Conservation (phyloP, 2,113 vertebrate genomes). For the Mus musculus region DNA sequence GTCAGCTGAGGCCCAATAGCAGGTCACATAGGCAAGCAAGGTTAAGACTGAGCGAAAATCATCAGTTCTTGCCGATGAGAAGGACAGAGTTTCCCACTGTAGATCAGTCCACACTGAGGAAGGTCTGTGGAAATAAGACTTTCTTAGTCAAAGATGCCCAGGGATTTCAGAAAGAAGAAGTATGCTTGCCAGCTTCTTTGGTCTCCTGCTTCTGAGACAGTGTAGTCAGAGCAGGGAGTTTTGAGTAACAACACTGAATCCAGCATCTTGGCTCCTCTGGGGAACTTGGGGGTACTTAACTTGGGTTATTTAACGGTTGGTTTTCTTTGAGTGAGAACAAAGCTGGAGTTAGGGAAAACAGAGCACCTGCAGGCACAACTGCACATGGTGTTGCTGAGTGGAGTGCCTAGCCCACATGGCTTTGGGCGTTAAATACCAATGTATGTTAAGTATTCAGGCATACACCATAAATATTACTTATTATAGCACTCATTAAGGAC, state of each 20-base stretch:
- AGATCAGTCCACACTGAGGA: not conserved
- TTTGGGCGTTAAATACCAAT: conserved; percentile 27
- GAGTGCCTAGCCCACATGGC: not conserved
- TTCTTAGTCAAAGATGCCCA: not conserved
- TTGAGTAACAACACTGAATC: not conserved
- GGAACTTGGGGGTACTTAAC: not conserved
- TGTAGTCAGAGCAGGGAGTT: not conserved
- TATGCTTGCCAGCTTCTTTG: not conserved
- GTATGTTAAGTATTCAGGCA: not conserved
- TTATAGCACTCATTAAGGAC: not conserved
- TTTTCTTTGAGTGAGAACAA: not conserved
- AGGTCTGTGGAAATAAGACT: not conserved
- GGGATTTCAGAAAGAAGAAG: not conserved
- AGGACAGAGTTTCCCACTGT: not conserved
- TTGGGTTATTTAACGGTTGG: not conserved
- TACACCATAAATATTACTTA: not conserved
- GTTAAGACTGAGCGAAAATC: not conserved
- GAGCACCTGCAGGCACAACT: not conserved
- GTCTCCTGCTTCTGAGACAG: not conserved
- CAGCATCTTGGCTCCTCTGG: not conserved
- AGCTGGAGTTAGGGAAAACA: not conserved
- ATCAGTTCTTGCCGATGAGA: not conserved
- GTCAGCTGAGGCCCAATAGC: not conserved
- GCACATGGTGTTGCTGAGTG: not conserved
- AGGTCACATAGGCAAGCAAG: not conserved